phyloP scores from a whole-genome alignment of 2,888 invertebrate genomes.

The Aquatica leii region DNA sequence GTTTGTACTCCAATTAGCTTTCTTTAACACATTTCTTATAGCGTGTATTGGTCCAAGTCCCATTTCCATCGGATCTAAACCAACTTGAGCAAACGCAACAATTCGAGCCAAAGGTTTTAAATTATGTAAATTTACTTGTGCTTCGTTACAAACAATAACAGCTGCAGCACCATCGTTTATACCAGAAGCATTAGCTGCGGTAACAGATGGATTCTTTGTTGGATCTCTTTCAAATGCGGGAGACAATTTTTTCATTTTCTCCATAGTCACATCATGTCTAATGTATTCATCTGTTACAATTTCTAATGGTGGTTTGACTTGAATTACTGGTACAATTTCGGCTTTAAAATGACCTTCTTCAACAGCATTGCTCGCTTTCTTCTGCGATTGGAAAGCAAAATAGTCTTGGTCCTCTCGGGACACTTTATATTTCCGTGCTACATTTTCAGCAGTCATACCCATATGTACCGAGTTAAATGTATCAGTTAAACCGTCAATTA shows the following conservation, averaged over 20 bases:
- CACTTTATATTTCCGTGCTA: conserved; percentile 72
- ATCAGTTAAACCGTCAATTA: conserved; percentile 78
- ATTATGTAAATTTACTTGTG: conserved; percentile 64
- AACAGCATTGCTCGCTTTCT: conserved; percentile 69
- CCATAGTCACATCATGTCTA: conserved; percentile 67
- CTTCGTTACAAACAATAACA: conserved; percentile 74
- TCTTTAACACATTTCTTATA: conserved; percentile 71
- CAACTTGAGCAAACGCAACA: conserved; percentile 78
- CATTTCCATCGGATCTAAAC: conserved; percentile 82
- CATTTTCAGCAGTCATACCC: conserved; percentile 84
- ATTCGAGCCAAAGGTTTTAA: conserved; percentile 76
- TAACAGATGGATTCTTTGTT: conserved; percentile 71
- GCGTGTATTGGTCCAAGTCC: conserved; percentile 81
- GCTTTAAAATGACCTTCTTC: conserved; percentile 69
- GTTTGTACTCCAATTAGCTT: conserved; percentile 70
- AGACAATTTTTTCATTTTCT: conserved; percentile 68
- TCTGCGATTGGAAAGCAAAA: conserved; percentile 74
- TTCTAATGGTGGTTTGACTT: conserved; percentile 15
- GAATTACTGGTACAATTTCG: conserved; percentile 74
- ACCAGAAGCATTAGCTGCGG: conserved; percentile 82
- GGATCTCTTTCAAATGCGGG: conserved; percentile 69
- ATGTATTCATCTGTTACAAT: conserved; percentile 73
- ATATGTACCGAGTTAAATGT: conserved; percentile 77
- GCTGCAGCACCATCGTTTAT: conserved; percentile 92
- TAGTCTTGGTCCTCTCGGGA: conserved; percentile 75